Evolutionary conservation across 2,888 invertebrate species (phyloP).

Genomic region (Tridacna gigas): DNA sequence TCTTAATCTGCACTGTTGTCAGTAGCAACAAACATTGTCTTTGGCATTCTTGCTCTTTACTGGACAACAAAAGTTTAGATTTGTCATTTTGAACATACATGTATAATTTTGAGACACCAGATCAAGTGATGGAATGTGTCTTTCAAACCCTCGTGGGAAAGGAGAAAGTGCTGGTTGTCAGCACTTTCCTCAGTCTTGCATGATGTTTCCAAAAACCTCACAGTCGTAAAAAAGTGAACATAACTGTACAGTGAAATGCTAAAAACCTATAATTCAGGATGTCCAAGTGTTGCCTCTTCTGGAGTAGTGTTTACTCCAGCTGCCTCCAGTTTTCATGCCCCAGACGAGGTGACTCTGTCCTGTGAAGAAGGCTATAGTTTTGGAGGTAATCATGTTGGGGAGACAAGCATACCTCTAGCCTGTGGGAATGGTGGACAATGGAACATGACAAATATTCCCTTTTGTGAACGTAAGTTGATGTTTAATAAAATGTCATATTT

Average conservation of each 20-base stretch:
- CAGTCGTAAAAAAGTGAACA: too few species aligned
- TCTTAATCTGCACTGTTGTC: too few species aligned
- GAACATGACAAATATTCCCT: slow-evolving; percentile 60
- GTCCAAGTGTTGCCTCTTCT: slow-evolving; percentile 51
- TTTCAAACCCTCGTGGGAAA: too few species aligned
- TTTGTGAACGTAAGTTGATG: slow-evolving; percentile 69
- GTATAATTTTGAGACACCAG: too few species aligned
- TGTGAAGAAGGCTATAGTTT: slow-evolving; percentile 71
- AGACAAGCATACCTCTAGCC: slow-evolving; percentile 55
- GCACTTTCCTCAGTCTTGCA: not conserved
- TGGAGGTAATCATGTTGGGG: slow-evolving; percentile 54
- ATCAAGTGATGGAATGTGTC: too few species aligned
- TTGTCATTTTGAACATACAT: too few species aligned
- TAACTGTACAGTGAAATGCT: too few species aligned
- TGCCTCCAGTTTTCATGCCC: slow-evolving; percentile 41
- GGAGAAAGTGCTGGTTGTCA: not conserved
- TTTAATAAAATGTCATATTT: not conserved
- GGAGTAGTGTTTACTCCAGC: slow-evolving; percentile 54
- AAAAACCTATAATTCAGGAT: slow-evolving; percentile 54
- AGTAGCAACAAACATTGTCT: too few species aligned
- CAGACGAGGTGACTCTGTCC: slow-evolving; percentile 58
- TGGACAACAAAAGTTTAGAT: too few species aligned
- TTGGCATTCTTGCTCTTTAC: too few species aligned
- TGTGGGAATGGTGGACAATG: slow-evolving; percentile 70
- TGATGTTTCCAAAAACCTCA: too few species aligned